A percentile compares a stretch with the other conserved stretches of the same genome.
These are phyloP conservation scores for Hyla sarda DNA, from an alignment of 2,113 vertebrate species.

Conservation along the genomic window DNA sequence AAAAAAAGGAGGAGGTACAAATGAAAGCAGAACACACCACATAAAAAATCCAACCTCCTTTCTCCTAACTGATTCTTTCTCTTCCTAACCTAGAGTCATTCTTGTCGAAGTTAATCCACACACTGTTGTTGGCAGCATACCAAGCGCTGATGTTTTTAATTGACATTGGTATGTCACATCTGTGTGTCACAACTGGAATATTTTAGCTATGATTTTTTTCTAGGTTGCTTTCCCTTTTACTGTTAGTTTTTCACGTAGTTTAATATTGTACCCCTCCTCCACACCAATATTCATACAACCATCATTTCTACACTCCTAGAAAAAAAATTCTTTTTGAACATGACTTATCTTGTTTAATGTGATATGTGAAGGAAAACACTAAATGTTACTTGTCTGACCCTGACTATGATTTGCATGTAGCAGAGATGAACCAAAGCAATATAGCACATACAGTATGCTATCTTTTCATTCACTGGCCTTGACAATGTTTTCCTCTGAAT, in stretches of 20 bases:
- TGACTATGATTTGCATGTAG: constrained; percentile 68
- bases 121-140: constrained; percentile 70
- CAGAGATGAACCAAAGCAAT: constrained; percentile 57
- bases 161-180: constrained; percentile 24
- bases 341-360: constrained; percentile 40
- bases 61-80: constrained; percentile 60
- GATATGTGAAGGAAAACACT: constrained; percentile 36
- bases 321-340: neutral
- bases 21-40: constrained; percentile 58
- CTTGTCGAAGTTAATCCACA: constrained; percentile 69
- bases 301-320: neutral
- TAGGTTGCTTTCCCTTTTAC: neutral
- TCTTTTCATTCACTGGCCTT: constrained; percentile 32
- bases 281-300: neutral
- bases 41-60: neutral
- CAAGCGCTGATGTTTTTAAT: constrained; percentile 67
- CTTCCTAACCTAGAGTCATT: constrained; percentile 71
- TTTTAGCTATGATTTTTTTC: neutral
- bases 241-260: neutral
- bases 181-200: neutral
- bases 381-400: constrained; percentile 38
- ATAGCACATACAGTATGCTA: neutral
- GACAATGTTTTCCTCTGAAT: constrained; percentile 32
- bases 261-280: neutral
- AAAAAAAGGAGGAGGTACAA: constrained; percentile 68